Base-by-base conservation (phyloP, 2,113 vertebrate genomes). In the Stictonetta naevosa region DNA sequence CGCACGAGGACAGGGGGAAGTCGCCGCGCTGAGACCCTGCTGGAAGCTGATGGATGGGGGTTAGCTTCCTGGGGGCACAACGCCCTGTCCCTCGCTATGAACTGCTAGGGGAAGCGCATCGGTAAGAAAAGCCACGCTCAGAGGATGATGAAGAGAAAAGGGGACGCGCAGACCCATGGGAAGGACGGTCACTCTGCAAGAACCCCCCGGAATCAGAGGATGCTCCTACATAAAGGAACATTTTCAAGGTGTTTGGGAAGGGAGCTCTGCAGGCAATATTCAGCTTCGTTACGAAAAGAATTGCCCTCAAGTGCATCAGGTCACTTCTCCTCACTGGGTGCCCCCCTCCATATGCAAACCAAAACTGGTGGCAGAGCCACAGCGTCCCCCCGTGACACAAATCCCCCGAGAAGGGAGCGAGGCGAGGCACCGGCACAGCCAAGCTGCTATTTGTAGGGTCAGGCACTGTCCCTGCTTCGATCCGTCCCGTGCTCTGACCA, bases 391-490 rank as follows among this genome's bases (percentile, higher is more conserved):
- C 23, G 73, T 13, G 29, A n/a, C 46, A 52, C 1, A 0, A 28
- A 91, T 29, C 62, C 94, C 92, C 95, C 91, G 95, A 88, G 90
- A 71, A 58, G 80, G 29, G 81, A 97, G 96, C 92, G 46, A 95
- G 89, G 90, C 95, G 92, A 95, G 86, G 95, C 88, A 68, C 66
- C 89, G 88, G 66, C 78, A 64, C 66, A 73, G 91, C 94, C 92
- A 31, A 11, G 91, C 55, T 69, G 56, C 89, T 97, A 97, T 96
- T 97, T 94, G 96, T 46, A 97, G 96, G 42, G 68, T 40, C 72
- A 71, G 94, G 60, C 36, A 8, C 23, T 18, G 26, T 38, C 34
- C 13, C 60, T 8, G 60, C 60, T 63, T 28, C 60, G 17, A 28
- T 25, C 60, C 15, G 5, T 12, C 36, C 60, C 23, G 50, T 25